A percentile compares a stretch with the other conserved stretches of the same genome.
Conservation (phyloP, 2,797 vertebrate genomes). For the Pseudochirops corinnae region DNA sequence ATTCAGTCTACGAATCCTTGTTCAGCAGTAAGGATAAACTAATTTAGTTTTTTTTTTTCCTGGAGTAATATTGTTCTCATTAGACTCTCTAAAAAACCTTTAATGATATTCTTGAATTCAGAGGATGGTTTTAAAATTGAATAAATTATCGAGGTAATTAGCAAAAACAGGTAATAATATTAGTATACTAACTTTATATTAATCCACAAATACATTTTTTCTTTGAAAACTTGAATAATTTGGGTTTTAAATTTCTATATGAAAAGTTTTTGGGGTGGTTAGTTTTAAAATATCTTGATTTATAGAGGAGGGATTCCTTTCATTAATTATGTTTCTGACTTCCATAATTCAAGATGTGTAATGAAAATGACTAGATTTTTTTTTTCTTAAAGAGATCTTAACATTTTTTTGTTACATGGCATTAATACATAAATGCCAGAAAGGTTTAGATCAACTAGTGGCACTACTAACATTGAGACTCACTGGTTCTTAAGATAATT, state of each 20-base stretch:
- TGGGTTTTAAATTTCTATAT: constrained; percentile 31
- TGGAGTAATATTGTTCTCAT: constrained; percentile 60
- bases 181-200: constrained; percentile 44
- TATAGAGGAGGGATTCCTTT: constrained; percentile 42
- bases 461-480: constrained; percentile 48
- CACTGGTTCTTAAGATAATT: constrained; percentile 43
- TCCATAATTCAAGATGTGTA: constrained; percentile 61
- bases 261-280: constrained; percentile 9
- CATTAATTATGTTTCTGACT: constrained; percentile 25
- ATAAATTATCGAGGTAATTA: constrained; percentile 56
- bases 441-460: constrained; percentile 40
- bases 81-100: constrained; percentile 63
- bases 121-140: constrained; percentile 67
- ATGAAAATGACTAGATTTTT: constrained; percentile 37
- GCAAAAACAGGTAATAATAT: constrained; percentile 58
- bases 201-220: constrained; percentile 25
- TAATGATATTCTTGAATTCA: constrained; percentile 58
- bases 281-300: constrained; percentile 56
- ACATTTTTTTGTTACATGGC: constrained; percentile 44
- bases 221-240: constrained; percentile 48
- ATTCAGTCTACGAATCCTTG: constrained; percentile 47
- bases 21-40: constrained; percentile 60
- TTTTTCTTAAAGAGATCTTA: background rate
- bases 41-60: background rate
- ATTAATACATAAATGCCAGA: constrained; percentile 21